Percentiles rank a stretch among this genome's conserved stretches.
Conservation (phyloP, 1,140 invertebrate species). For the Doryteuthis pealeii region DNA sequence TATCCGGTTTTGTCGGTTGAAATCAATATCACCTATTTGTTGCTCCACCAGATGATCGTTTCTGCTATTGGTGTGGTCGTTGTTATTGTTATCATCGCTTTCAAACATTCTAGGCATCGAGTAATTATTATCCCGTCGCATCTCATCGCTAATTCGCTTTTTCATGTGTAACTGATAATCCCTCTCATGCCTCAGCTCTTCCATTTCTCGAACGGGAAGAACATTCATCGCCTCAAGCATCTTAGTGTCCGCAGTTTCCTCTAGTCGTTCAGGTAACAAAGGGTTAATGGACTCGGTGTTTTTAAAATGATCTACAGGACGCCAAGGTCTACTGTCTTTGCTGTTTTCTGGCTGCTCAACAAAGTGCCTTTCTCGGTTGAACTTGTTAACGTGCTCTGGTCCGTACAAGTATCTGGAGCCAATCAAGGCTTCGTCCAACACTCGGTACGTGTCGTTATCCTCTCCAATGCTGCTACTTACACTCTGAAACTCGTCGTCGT, state of each 20-base stretch:
- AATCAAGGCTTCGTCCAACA: not conserved
- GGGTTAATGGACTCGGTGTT: not conserved
- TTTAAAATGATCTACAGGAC: not conserved
- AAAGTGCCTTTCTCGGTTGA: not conserved
- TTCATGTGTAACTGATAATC: not conserved
- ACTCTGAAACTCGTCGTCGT: conserved; percentile 1
- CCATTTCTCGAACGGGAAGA: not conserved
- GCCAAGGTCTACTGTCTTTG: not conserved
- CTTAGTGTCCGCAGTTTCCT: not conserved
- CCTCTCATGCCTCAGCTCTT: not conserved
- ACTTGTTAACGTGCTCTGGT: not conserved
- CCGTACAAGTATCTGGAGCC: too few relatives aligned
- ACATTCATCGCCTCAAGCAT: not conserved
- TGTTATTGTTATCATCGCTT: not conserved
- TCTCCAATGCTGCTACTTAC: not conserved
- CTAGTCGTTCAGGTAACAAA: not conserved
- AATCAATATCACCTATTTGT: not conserved
- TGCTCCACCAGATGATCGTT: not conserved
- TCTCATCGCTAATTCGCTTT: not conserved
- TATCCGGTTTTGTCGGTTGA: too few relatives aligned
- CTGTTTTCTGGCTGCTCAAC: not conserved
- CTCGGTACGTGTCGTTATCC: not conserved
- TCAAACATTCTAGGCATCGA: not conserved
- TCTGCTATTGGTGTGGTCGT: not conserved
- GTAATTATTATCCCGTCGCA: not conserved